Evolutionary conservation across 2,797 vertebrate species (phyloP).

Genomic region (Furcifer pardalis): DNA sequence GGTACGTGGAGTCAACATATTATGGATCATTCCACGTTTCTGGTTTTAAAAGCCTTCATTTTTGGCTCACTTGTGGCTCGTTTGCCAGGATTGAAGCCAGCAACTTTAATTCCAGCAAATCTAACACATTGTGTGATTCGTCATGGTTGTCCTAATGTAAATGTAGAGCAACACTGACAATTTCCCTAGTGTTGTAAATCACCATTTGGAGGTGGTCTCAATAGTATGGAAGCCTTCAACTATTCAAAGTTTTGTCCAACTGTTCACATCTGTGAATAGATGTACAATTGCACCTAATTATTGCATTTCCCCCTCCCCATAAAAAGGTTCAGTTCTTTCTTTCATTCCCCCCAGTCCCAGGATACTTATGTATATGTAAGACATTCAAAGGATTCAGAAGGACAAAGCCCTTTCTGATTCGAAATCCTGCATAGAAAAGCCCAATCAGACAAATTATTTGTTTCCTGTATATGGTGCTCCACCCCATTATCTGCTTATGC

Average conservation of each 20-base stretch:
- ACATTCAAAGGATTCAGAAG: constrained; percentile 12
- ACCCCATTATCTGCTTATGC: background rate
- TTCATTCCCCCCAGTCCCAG: background rate
- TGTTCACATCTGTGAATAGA: background rate
- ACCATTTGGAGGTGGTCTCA: background rate
- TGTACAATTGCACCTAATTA: background rate
- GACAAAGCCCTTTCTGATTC: background rate
- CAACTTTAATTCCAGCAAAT: background rate
- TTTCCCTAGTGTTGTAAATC: background rate
- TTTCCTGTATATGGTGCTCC: background rate
- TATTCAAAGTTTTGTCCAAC: background rate
- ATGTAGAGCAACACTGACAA: background rate
- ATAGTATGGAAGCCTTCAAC: background rate
- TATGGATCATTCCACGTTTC: constrained; percentile 37
- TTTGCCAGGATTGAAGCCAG: no score
- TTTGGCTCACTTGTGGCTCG: background rate
- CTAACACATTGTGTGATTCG: background rate
- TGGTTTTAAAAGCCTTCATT: background rate
- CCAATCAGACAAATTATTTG: background rate
- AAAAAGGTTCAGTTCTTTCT: background rate
- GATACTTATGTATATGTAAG: constrained; percentile 24
- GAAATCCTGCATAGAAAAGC: background rate
- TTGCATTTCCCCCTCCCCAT: constrained; percentile 4
- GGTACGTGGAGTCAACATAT: background rate
- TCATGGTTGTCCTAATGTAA: background rate